Conservation (phyloP, 2,888 invertebrate species). For the Iphiclides podalirius region DNA sequence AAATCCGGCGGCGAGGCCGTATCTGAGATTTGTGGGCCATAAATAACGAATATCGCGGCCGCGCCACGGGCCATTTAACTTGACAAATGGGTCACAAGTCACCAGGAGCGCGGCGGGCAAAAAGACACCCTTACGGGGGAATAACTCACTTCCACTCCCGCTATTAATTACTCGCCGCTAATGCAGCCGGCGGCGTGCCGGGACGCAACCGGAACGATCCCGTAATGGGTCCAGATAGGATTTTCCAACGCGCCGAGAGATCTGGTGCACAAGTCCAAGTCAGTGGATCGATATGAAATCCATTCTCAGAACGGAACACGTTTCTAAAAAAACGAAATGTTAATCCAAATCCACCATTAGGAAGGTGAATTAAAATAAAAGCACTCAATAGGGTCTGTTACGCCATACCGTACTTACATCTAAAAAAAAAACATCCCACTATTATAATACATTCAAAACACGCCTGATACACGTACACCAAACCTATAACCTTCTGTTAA, state of each 20-base stretch:
- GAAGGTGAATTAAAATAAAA: too few species aligned
- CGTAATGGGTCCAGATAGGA: neutral
- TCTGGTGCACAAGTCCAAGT: too few species aligned
- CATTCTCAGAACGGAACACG: too few species aligned
- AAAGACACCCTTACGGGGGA: constrained; percentile 35
- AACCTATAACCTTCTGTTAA: neutral
- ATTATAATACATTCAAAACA: too few species aligned
- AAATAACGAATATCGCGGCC: constrained; percentile 60
- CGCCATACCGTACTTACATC: too few species aligned
- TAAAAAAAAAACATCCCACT: too few species aligned
- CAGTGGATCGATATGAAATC: too few species aligned
- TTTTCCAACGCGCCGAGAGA: neutral
- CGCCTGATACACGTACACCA: neutral
- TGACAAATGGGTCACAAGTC: constrained; percentile 49
- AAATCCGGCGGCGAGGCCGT: constrained; percentile 21
- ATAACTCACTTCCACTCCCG: constrained; percentile 20
- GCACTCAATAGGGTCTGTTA: too few species aligned
- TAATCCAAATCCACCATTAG: too few species aligned
- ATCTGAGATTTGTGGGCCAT: constrained; percentile 47
- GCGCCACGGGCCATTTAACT: constrained; percentile 59
- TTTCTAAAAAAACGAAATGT: too few species aligned
- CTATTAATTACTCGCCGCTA: constrained; percentile 22
- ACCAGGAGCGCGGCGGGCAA: constrained; percentile 45
- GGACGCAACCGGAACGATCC: neutral
- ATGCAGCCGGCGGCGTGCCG: constrained; percentile 19